Evolutionary conservation across 2,888 invertebrate genomes (phyloP).

Genomic region (Hydrotaea cyrtoneurina): DNA sequence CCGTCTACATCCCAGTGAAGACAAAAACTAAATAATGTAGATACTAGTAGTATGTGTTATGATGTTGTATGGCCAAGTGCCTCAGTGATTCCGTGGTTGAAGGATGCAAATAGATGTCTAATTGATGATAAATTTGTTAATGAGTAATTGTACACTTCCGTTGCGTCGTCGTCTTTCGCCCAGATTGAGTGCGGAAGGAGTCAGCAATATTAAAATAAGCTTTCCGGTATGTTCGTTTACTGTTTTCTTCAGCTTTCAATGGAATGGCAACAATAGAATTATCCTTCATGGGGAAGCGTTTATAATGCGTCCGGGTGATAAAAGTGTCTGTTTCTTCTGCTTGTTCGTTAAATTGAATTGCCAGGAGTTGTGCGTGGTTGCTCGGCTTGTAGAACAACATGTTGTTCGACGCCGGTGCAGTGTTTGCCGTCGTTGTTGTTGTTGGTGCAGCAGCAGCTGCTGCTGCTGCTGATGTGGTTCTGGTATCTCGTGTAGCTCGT

Average conservation of each 20-base stretch:
- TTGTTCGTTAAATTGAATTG: slow-evolving; percentile 32
- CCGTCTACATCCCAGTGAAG: slow-evolving; percentile 4
- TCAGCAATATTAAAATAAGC: background rate
- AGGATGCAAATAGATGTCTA: background rate
- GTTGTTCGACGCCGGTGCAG: slow-evolving; percentile 13
- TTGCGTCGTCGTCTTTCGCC: slow-evolving; percentile 38
- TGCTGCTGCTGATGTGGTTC: background rate
- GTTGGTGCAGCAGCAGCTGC: slow-evolving; percentile 19
- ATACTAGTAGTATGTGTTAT: background rate
- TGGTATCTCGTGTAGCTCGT: slow-evolving; percentile 47
- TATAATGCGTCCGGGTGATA: slow-evolving; percentile 39
- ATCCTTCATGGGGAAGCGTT: slow-evolving; percentile 10
- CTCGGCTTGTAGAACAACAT: background rate
- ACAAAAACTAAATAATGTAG: background rate
- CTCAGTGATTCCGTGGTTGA: background rate
- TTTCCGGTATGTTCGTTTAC: slow-evolving; percentile 27
- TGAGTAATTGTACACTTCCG: slow-evolving; percentile 4
- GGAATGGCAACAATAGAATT: slow-evolving; percentile 45
- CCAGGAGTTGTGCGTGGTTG: slow-evolving; percentile 12
- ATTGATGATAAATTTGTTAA: slow-evolving; percentile 28
- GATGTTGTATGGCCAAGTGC: background rate
- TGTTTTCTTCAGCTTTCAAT: background rate
- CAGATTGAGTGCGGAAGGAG: background rate
- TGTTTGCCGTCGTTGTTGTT: slow-evolving; percentile 23
- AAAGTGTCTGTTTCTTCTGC: background rate